Conservation (phyloP, 2,888 invertebrate genomes). For the Falcaria lacertinaria region DNA sequence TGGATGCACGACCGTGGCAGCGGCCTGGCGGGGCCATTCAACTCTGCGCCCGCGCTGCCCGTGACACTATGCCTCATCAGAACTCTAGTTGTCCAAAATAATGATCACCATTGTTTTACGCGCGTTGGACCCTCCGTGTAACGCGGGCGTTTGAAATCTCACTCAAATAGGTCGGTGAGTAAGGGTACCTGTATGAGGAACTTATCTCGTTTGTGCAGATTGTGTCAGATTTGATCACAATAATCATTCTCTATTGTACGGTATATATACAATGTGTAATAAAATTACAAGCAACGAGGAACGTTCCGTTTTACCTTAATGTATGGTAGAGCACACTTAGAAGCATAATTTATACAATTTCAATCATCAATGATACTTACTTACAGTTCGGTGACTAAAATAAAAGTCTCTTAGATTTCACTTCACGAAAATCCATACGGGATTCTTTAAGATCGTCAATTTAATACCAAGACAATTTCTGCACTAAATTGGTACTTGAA, state of each 20-base stretch:
- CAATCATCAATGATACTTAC: too few species aligned
- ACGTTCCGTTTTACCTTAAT: background rate
- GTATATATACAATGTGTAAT: background rate
- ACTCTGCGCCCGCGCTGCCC: slow-evolving; percentile 44
- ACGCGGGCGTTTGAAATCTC: background rate
- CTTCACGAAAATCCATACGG: slow-evolving; percentile 46
- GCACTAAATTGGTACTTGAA: slow-evolving; percentile 69
- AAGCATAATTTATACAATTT: too few species aligned
- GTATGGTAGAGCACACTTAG: too few species aligned
- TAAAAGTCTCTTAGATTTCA: slow-evolving; percentile 30
- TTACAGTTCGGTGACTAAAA: slow-evolving; percentile 38
- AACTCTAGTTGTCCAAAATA: slow-evolving; percentile 3
- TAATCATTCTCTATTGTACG: background rate
- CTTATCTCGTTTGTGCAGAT: background rate
- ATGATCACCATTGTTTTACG: background rate
- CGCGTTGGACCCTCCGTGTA: background rate
- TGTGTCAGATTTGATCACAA: background rate
- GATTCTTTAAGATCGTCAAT: slow-evolving; percentile 51
- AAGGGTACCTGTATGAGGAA: background rate
- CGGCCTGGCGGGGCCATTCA: slow-evolving; percentile 58
- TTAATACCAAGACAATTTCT: slow-evolving; percentile 52
- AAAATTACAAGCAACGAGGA: background rate
- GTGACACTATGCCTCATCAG: slow-evolving; percentile 28
- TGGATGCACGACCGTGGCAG: slow-evolving; percentile 52
- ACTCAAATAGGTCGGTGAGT: background rate